Percentiles rank a stretch among this genome's conserved stretches.
These are phyloP conservation scores for Stenopsyche tienmushanensis DNA, from an alignment of 1,140 invertebrate genomes.

Conservation along the genomic window DNA sequence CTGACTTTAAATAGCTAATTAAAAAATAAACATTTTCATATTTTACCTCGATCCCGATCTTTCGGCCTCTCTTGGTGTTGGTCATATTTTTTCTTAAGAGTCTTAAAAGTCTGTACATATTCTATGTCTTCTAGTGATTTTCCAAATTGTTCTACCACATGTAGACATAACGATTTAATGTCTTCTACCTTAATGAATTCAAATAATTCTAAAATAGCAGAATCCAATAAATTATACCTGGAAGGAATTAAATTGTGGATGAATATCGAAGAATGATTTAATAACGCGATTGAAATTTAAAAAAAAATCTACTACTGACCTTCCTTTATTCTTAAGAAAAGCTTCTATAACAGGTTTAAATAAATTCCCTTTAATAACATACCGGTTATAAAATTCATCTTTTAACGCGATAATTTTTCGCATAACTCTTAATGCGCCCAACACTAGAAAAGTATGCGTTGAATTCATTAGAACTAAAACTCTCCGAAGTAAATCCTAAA, in stretches of 20 bases:
- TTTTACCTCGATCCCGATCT: constrained; percentile 74
- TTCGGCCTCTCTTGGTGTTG: constrained; percentile 91
- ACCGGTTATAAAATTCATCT: constrained; percentile 96
- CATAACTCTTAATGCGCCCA: constrained; percentile 95
- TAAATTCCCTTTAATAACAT: constrained; percentile 94
- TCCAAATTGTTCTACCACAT: constrained; percentile 94
- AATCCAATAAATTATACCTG: constrained; percentile 97
- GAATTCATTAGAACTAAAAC: constrained; percentile 97
- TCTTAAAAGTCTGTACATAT: constrained; percentile 97
- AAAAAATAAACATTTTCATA: too few relatives aligned
- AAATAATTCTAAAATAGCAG: constrained; percentile 98
- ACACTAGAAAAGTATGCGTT: constrained; percentile 95
- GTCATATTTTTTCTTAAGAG: constrained; percentile 87
- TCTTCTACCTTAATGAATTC: constrained; percentile 98
- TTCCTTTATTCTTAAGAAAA: constrained; percentile 92
- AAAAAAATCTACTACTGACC: constrained; percentile 43
- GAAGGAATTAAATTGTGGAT: constrained; percentile 37
- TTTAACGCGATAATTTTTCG: constrained; percentile 96
- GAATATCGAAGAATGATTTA: neutral
- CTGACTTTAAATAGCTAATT: neutral
- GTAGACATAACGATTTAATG: constrained; percentile 90
- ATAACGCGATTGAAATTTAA: neutral
- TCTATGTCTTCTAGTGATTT: constrained; percentile 90
- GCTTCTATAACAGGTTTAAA: constrained; percentile 96
- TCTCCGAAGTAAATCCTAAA: constrained; percentile 82